phyloP scores from a whole-genome alignment of 2,888 invertebrate species.

The Phyllotreta striolata region DNA sequence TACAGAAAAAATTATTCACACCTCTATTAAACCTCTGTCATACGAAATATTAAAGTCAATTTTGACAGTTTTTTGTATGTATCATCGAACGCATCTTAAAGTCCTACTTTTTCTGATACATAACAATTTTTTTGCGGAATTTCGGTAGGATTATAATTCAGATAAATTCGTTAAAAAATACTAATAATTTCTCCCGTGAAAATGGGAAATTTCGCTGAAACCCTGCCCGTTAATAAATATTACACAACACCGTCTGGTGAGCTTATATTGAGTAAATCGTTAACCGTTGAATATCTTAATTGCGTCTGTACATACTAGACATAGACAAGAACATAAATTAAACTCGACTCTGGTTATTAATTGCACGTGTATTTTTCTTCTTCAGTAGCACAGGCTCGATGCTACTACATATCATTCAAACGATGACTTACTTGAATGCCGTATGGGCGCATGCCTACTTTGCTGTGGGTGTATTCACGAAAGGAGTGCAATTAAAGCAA shows the following conservation, averaged over 20 bases:
- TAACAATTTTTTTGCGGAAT: too few relatives aligned
- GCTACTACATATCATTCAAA: slow-evolving; percentile 21
- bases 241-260: neutral
- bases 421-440: slow-evolving; percentile 17
- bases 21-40: too few relatives aligned
- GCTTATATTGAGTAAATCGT: slow-evolving; percentile 20
- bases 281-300: slow-evolving; percentile 27
- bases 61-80: too few relatives aligned
- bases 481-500: too few relatives aligned
- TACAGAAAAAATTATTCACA: slow-evolving; percentile 17
- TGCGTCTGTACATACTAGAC: neutral
- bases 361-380: slow-evolving; percentile 28
- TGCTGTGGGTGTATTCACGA: slow-evolving; percentile 18
- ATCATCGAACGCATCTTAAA: too few relatives aligned
- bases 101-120: too few relatives aligned
- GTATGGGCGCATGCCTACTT: neutral
- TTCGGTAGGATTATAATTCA: too few relatives aligned
- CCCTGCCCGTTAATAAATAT: slow-evolving; percentile 2
- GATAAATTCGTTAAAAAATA: too few relatives aligned
- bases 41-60: too few relatives aligned
- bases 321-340: slow-evolving; percentile 26
- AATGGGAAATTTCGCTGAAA: too few relatives aligned
- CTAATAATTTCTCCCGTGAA: too few relatives aligned
- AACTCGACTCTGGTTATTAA: slow-evolving; percentile 24
- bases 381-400: slow-evolving; percentile 21